Percentiles rank a stretch among this genome's conserved stretches.
Conservation (phyloP, 2,797 vertebrate species). For the Limosa lapponica region DNA sequence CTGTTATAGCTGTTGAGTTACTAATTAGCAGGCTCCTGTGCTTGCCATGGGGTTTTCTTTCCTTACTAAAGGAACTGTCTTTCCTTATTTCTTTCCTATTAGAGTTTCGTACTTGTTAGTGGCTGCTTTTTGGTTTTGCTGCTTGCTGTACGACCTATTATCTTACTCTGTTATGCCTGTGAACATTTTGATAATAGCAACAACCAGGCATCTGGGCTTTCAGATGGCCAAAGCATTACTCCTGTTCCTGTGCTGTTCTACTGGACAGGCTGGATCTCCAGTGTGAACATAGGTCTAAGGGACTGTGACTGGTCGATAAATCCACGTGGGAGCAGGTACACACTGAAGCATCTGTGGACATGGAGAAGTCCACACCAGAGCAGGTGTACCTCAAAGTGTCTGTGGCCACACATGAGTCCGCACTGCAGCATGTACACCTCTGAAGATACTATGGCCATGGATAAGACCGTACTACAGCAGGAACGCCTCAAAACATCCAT, state of each 20-base stretch:
- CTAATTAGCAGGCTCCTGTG: neutral
- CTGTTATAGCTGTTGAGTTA: neutral
- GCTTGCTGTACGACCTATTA: too few relatives aligned
- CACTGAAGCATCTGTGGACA: neutral
- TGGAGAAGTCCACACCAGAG: neutral
- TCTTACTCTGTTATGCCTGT: neutral
- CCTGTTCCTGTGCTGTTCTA: neutral
- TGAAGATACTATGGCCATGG: neutral
- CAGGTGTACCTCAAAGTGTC: neutral
- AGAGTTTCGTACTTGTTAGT: neutral
- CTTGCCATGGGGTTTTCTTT: neutral
- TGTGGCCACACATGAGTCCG: too few relatives aligned
- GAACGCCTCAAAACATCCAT: neutral
- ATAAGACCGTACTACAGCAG: neutral
- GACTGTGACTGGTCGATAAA: neutral
- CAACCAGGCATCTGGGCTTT: neutral
- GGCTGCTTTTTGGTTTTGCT: neutral
- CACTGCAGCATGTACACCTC: neutral
- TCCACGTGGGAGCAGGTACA: neutral
- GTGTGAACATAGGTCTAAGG: neutral
- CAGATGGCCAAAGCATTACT: neutral
- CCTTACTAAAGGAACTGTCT: neutral
- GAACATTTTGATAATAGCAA: neutral
- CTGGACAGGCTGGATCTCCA: neutral
- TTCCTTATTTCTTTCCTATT: neutral